Evolutionary conservation across 1,140 invertebrate species (phyloP), one percentile per base, ranked within the genome.

Genomic region (Zaprionus camerounensis): DNA sequence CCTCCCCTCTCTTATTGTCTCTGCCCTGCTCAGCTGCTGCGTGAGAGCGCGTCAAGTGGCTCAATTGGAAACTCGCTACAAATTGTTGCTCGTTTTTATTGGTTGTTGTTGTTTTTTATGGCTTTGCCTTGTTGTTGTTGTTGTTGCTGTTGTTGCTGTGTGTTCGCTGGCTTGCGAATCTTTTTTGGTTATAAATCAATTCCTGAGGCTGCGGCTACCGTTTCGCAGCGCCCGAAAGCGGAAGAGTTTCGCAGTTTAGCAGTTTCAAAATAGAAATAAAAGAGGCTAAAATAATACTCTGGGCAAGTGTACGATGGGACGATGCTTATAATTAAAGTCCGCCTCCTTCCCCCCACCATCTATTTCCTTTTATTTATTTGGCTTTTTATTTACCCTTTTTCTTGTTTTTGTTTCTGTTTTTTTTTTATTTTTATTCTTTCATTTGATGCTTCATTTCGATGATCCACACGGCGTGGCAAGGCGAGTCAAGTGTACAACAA

Each of bases 11-110:
- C 73, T 28, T 64, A 24, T 31, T 49, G 31, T 31, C 17, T 57
- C n/a, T 46, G 3, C 69, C 9, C 44, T 31, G 7, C 49, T 13
- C 15, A 26, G 9, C 22, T 31, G 49, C 70, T 71, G 74, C 59
- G 81, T 87, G 81, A 88, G 84, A 88, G 81, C 84, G 76, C 84
- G 82, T 83, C 80, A 87, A 87, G 84, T 88, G 84, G 81, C 84
- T 81, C 83, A 80, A 82, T 86, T 86, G 71, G 65, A 71, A 85
- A 81, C 71, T 58, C 24, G 57, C 70, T 58, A 44, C 63, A 64
- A 77, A 77, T 55, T 76, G 74, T 76, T 72, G 41, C 55, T 46
- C 65, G 22, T 63, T 70, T 72, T 75, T 75, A 58, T 70, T 74
- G 57, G 36, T 62, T 61, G 64, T 66, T 78, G 55, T 68, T 65